Evolutionary conservation across 2,888 invertebrate species (phyloP), one percentile per base, ranked within the genome.

Genomic region (Ichneumoninae sp.): DNA sequence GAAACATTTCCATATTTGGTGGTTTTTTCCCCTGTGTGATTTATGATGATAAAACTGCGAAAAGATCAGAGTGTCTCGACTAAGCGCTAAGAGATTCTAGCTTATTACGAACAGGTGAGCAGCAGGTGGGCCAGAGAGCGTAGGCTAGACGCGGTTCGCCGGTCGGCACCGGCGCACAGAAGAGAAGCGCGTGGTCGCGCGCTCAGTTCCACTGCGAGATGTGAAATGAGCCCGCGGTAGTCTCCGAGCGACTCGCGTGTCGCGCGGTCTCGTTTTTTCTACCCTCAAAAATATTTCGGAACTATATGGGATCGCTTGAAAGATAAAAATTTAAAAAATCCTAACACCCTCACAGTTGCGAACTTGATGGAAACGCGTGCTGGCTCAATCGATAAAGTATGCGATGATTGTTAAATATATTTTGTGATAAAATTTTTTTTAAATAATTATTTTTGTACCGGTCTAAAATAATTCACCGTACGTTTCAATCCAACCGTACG

Each of bases 201-300:
- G 52, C 68, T 40, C 69, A 72, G 47, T 44, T 72, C 82, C 60
- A 83, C 79, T 75, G 80, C 87, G 83, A 84, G 84, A 86, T 74
- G 79, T 71, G 74, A 83, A 83, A 72, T 83, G 82, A 57, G 40
- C 57, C 71, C 66, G 69, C 72, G 85, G 83, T 91, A 92, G 92
- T 91, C 89, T 88, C 89, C 89, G 89, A 87, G 89, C 88, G 87
- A 90, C 90, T 88, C 90, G 91, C 91, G 90, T 87, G 89, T 88
- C 89, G 91, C 87, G 86, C 90, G 90, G 90, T 91, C 89, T 89
- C 85, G 72, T 22, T 75, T 69, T 66, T 76, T 68, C 72, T 74
- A 66, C 30, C 22, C 65, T 71, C 54, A n/a, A 13, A 62, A 70
- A 47, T 16, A 30, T 10, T 40, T 71, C 50, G 19, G 13, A 16